Percentiles rank a stretch among this genome's conserved stretches.
Evolutionary conservation across 2,797 vertebrate species (phyloP).

Genomic region (Mycteria americana): DNA sequence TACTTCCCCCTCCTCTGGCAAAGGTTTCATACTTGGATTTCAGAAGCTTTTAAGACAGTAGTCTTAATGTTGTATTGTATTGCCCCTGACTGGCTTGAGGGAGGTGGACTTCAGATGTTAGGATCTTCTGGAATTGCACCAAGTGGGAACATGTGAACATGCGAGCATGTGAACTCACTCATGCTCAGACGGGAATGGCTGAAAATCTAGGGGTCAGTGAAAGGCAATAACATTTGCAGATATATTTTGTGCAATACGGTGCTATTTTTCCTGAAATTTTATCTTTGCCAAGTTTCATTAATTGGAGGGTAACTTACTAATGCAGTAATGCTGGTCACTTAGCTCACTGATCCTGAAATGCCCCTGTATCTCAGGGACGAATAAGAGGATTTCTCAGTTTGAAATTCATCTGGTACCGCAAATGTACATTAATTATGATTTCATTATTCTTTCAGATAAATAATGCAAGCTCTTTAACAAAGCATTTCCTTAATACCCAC

Average conservation of each 20-base stretch:
- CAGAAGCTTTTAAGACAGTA: neutral
- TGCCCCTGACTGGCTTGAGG: neutral
- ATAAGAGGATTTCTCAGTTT: constrained; percentile 17
- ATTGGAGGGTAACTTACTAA: neutral
- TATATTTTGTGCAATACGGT: neutral
- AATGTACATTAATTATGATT: constrained; percentile 58
- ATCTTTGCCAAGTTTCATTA: neutral
- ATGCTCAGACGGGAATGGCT: neutral
- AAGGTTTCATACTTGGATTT: neutral
- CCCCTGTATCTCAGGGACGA: neutral
- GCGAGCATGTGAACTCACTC: neutral
- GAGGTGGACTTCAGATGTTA: neutral
- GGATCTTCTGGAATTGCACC: neutral
- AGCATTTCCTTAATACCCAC: constrained; percentile 59
- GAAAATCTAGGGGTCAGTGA: neutral
- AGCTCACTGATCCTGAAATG: neutral
- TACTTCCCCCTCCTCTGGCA: neutral
- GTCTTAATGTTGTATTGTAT: neutral
- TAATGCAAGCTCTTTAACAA: constrained; percentile 70
- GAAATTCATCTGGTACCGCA: neutral
- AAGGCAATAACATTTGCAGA: neutral
- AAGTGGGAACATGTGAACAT: neutral
- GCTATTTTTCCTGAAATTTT: neutral
- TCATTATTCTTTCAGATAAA: constrained; percentile 72
- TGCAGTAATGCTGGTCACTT: neutral